phyloP scores from a whole-genome alignment of 2,888 invertebrate genomes.

The Drosophila cracens region DNA sequence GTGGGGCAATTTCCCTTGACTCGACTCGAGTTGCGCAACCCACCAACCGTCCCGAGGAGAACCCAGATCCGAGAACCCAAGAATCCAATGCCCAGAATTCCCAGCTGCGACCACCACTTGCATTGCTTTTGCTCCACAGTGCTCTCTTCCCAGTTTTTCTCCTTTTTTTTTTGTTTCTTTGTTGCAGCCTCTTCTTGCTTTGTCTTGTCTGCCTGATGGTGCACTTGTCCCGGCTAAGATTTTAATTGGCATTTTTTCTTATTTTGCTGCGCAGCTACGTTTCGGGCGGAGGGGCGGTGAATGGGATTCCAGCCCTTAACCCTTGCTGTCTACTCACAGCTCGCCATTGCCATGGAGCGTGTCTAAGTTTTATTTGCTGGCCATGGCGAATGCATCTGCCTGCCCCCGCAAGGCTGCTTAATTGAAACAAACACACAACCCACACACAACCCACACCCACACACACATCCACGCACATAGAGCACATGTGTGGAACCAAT shows the following conservation, averaged over 20 bases:
- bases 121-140: background rate
- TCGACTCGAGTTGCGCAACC: conserved; percentile 32
- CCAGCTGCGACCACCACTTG: conserved; percentile 4
- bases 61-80: conserved; percentile 8
- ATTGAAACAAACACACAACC: conserved; percentile 64
- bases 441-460: conserved; percentile 5
- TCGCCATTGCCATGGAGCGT: conserved; percentile 51
- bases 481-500: conserved; percentile 70
- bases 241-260: conserved; percentile 82
- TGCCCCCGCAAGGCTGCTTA: conserved; percentile 38
- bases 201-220: conserved; percentile 56
- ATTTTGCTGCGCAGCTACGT: conserved; percentile 12
- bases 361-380: conserved; percentile 80
- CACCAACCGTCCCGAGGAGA: conserved; percentile 27
- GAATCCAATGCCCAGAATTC: background rate
- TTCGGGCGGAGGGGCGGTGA: background rate
- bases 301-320: conserved; percentile 38
- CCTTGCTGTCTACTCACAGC: conserved; percentile 27
- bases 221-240: conserved; percentile 80
- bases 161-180: background rate
- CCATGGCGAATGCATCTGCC: conserved; percentile 63
- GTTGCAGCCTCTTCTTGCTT: conserved; percentile 10
- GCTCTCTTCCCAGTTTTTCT: background rate
- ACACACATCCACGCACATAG: conserved; percentile 8
- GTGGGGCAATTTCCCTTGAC: conserved; percentile 74